These are phyloP conservation scores for Diceros bicornis DNA, from an alignment of 2,797 vertebrate genomes.

Conservation along the genomic window DNA sequence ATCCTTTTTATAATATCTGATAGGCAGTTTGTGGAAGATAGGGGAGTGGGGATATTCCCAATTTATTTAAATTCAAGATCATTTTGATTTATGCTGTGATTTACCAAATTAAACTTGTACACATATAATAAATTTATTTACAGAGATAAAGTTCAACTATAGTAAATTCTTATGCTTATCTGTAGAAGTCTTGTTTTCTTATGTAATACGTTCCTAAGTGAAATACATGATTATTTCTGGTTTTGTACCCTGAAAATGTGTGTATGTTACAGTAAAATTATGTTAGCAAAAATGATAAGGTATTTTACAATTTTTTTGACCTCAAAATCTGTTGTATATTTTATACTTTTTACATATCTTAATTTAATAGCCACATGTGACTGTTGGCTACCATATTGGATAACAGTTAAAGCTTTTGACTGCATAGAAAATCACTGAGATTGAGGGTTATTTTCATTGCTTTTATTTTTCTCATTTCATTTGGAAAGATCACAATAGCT, in stretches of 20 bases:
- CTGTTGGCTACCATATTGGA: neutral
- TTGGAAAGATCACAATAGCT: neutral
- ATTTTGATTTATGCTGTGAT: neutral
- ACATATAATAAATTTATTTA: no score
- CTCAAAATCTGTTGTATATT: neutral
- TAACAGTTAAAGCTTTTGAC: neutral
- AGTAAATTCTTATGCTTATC: neutral
- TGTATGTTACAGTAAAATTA: neutral
- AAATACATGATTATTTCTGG: constrained; percentile 7
- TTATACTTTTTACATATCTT: neutral
- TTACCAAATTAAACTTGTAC: neutral
- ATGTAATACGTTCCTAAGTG: neutral
- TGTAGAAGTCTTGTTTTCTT: neutral
- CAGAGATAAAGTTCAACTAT: neutral
- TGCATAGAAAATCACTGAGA: neutral
- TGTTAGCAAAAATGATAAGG: neutral
- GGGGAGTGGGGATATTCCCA: neutral
- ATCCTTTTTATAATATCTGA: neutral
- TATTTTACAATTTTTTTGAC: neutral
- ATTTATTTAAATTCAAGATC: neutral
- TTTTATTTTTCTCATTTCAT: neutral
- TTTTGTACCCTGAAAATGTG: neutral
- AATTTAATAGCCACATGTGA: neutral
- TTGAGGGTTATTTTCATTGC: neutral
- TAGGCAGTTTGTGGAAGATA: neutral